These are phyloP conservation scores for Adineta ricciae DNA, from an alignment of 2,888 invertebrate species.

Conservation along the genomic window DNA sequence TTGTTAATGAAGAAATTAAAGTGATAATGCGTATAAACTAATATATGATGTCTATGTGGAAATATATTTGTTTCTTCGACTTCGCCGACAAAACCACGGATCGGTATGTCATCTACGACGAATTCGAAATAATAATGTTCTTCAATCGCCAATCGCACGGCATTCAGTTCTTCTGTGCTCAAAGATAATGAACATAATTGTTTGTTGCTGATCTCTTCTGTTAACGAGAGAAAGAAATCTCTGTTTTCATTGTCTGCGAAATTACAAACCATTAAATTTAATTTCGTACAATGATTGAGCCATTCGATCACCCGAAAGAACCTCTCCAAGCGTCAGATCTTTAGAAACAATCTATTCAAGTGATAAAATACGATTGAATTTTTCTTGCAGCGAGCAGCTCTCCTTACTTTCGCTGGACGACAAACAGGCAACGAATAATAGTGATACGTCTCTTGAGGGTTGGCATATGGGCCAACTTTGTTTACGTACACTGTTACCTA, in stretches of 20 bases:
- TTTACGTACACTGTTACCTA: slow-evolving; percentile 53
- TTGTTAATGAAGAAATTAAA: slow-evolving; percentile 52
- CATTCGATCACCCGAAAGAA: slow-evolving; percentile 55
- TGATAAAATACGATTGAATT: slow-evolving; percentile 28
- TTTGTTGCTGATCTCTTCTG: slow-evolving; percentile 46
- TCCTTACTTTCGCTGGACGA: slow-evolving; percentile 51
- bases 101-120: slow-evolving; percentile 53
- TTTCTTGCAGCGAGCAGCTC: no score
- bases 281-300: slow-evolving; percentile 52
- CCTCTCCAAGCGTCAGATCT: slow-evolving; percentile 53
- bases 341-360: slow-evolving; percentile 53
- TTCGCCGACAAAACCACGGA: slow-evolving; percentile 53
- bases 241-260: not conserved
- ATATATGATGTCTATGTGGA: slow-evolving; percentile 53
- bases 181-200: slow-evolving; percentile 49
- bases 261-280: slow-evolving; percentile 47
- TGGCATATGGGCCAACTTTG: slow-evolving; percentile 55
- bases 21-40: slow-evolving; percentile 52
- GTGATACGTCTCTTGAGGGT: slow-evolving; percentile 55
- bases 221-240: slow-evolving; percentile 29
- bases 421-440: slow-evolving; percentile 54
- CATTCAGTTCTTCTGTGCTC: slow-evolving; percentile 45
- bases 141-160: slow-evolving; percentile 51
- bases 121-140: slow-evolving; percentile 55
- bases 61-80: slow-evolving; percentile 53